Base-by-base conservation (phyloP, 2,113 vertebrate genomes). In the Lycaon pictus region DNA sequence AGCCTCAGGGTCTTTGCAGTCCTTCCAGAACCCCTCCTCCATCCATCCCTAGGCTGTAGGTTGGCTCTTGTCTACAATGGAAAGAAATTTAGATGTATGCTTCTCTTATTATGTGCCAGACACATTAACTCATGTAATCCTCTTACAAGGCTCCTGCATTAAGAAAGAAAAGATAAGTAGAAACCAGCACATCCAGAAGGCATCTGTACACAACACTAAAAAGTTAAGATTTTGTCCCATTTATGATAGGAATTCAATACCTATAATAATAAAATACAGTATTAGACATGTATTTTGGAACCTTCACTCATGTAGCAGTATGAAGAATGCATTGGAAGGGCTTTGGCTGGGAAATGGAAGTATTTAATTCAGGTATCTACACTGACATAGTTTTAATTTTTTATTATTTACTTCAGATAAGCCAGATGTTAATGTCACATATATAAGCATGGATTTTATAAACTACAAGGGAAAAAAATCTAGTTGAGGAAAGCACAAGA, bases 401-500 rank as follows among this genome's bases (percentile, higher is more conserved):
- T 97, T 96, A 97, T 97, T 72, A 82, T 87, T 97, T 97, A 65
- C 8, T 27, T 51, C 16, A 65, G 3, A 74, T 97, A 84, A 97
- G 87, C 43, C 90, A 97, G 29, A 92, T 93, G 35, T 90, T 95
- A 97, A 96, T 81, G 32, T 10, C 67, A 82, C 76, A 83, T 74
- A 98, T 83, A 96, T 93, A 97, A 97, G 63, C 35, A 97, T 83
- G 63, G 53, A 84, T 98, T 93, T 27, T 93, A 92, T 65, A 95
- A 95, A 98, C 63, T 92, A 19, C 4, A 5, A 1, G 2, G 8
- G 35, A 94, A 37, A 92, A 92, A 92, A 98, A 83, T 25, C 32
- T 51, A 98, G 97, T 77, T 67, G 88, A 69, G 6, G 35, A 63
- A 90, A 90, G 11, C 1, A 90, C 3, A 95, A 53, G 20, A 35